These are phyloP conservation scores for Heliothis subflexa DNA, from an alignment of 1,140 invertebrate species.

Conservation along the genomic window DNA sequence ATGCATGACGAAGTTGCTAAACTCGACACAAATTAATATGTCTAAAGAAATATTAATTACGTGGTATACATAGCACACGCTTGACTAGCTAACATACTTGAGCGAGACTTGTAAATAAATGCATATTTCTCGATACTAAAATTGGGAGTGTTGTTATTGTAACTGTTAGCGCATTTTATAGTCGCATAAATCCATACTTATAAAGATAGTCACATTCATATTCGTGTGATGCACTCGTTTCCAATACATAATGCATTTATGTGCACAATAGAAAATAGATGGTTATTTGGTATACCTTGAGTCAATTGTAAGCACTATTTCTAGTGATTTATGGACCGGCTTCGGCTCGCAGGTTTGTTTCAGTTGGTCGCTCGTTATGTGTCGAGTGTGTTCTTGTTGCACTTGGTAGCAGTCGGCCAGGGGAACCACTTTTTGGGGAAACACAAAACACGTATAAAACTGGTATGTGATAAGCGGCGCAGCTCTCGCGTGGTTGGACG, in stretches of 20 bases:
- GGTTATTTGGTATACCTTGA: constrained; percentile 57
- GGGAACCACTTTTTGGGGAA: constrained; percentile 20
- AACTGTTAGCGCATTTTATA: constrained; percentile 2
- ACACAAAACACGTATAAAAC: constrained; percentile 44
- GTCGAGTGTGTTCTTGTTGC: constrained; percentile 3
- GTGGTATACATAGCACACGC: not conserved
- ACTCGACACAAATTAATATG: constrained; percentile 31
- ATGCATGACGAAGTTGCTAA: constrained; percentile 25
- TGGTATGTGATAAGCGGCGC: constrained; percentile 50
- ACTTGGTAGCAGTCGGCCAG: constrained; percentile 29
- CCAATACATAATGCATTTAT: constrained; percentile 45
- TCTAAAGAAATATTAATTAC: constrained; percentile 32
- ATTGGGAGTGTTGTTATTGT: constrained; percentile 32
- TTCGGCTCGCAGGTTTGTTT: not conserved
- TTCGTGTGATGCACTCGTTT: constrained; percentile 39
- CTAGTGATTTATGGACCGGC: constrained; percentile 51
- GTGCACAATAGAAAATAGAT: constrained; percentile 42
- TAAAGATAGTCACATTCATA: constrained; percentile 29
- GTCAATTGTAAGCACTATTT: constrained; percentile 57
- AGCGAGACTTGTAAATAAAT: not conserved
- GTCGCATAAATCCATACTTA: constrained; percentile 39
- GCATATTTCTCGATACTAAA: constrained; percentile 19
- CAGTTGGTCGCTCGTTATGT: too few relatives aligned
- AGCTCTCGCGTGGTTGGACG: constrained; percentile 50
- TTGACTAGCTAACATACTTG: constrained; percentile 17